Base-by-base conservation (phyloP, 2,888 invertebrate genomes). In the Parnassius glacialis region DNA sequence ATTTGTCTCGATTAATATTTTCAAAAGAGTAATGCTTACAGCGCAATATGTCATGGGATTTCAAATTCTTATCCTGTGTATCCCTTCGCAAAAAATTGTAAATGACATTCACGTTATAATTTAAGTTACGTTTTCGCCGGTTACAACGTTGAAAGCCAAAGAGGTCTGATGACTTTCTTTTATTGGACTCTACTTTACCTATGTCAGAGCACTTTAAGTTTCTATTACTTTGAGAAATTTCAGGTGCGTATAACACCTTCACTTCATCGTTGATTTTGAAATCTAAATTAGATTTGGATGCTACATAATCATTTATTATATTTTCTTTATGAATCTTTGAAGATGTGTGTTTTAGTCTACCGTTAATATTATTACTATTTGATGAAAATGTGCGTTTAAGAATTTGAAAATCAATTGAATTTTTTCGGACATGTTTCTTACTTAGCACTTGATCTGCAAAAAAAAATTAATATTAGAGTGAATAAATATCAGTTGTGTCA, bases 11-110 rank as follows among this genome's bases (percentile, higher is more conserved):
- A 41, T 42, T 16, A 25, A 59, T 12, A 52, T 59, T 44, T 53
- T 64, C 63, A 48, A 64, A 52, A 10, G 63, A 64, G 16, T 57
- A 60, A 50, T 59, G 59, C 16, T 64, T 64, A 50, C 63, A 59
- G 12, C 48, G 56, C 34, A 64, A 57, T 42, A 53, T 43, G 2
- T 55, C 51, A 13, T 64, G 63, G 20, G 12, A 12, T 53, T 62
- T 62, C 11, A 44, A 44, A 9, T 56, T 51, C 16, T 52, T 58
- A 13, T 13, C 48, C 13, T 42, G 43, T 20, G 42, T 12, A 43
- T 64, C 59, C 48, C 53, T 53, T 43, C 56, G 59, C 42, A 64
- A 50, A n/a, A 64, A 57, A 20, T 64, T 64, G 52, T 64, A 64
- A 53, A 64, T 59, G 10, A 64, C 63, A 25, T 45, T 64, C 48